A percentile compares a stretch with the other conserved stretches of the same genome.
These are phyloP conservation scores for Rosalia funebris DNA, from an alignment of 2,888 invertebrate genomes.

Conservation along the genomic window DNA sequence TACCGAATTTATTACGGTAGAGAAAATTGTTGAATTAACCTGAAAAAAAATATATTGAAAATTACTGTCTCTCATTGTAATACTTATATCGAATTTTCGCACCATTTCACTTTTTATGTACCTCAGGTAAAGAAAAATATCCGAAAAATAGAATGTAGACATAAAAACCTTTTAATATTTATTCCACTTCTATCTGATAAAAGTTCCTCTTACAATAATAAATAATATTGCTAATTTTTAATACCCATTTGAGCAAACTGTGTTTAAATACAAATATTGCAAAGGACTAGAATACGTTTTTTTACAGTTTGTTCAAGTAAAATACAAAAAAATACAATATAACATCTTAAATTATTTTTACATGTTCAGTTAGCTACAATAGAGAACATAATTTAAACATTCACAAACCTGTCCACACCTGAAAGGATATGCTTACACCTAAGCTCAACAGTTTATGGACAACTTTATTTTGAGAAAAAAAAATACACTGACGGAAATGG, in stretches of 20 bases:
- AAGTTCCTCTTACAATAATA: constrained; percentile 47
- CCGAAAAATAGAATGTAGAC: background rate
- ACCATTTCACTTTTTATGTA: no score
- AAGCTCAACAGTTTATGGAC: background rate
- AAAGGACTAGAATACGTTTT: constrained; percentile 55
- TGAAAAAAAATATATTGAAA: no score
- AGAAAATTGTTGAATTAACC: no score
- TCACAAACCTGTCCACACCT: constrained; percentile 8
- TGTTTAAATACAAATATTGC: constrained; percentile 55
- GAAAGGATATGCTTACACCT: background rate
- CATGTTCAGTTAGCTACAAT: constrained; percentile 10
- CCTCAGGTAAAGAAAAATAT: background rate
- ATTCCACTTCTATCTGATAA: constrained; percentile 49
- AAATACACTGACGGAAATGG: no score
- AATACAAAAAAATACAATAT: constrained; percentile 46
- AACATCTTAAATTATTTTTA: constrained; percentile 28
- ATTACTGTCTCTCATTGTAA: no score
- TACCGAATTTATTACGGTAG: no score
- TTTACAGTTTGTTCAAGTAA: constrained; percentile 48
- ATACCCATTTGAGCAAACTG: constrained; percentile 56
- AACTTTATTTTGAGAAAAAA: no score
- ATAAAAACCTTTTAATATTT: constrained; percentile 14
- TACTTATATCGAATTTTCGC: no score
- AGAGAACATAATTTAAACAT: constrained; percentile 7
- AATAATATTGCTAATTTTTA: constrained; percentile 45